Evolutionary conservation across 2,113 vertebrate genomes (phyloP), one percentile per base, ranked within the genome.

Genomic region (Eleginops maclovinus): DNA sequence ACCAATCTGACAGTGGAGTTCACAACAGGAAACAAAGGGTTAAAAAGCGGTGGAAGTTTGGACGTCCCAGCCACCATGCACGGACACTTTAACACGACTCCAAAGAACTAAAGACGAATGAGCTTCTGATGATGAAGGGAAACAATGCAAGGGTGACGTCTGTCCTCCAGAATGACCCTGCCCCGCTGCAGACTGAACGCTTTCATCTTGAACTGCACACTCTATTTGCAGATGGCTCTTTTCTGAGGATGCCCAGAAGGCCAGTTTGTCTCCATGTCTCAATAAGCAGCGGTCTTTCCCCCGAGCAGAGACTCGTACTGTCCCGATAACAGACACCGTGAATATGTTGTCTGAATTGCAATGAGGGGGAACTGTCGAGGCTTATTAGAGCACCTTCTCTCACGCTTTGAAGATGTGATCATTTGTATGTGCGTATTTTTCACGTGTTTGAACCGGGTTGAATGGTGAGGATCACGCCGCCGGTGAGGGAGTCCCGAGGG

Each of bases 361-460:
- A 85, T 79, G 76, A 89, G 80, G 36, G 31, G 54, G 22, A 75
- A 46, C 40, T 62, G 86, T 65, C 82, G 71, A 53, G 51, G 56
- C 19, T 71, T 68, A 75, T 88, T 82, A 79, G 61, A 53, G 41
- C 54, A 43, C 0, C 2, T 28, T 58, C 47, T 58, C 31, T 56
- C 28, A 41, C 6, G 55, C 79, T 79, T 75, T 75, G 79, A 81
- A 66, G 81, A 75, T 64, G 44, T 58, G 46, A 78, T 85, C 62
- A 76, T 85, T 87, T 85, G 74, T 76, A 90, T 84, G 86, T 44
- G 36, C 79, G 81, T 58, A 61, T 62, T 69, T 82, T 51, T n/a
- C n/a, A 60, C 71, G n/a, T 40, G 76, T 85, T 64, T 78, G 26
- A 64, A 84, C 50, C 9, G 22, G 50, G 28, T 12, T 69, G 74